These are phyloP conservation scores for Cepaea nemoralis DNA, from an alignment of 1,140 invertebrate genomes.

Conservation along the genomic window DNA sequence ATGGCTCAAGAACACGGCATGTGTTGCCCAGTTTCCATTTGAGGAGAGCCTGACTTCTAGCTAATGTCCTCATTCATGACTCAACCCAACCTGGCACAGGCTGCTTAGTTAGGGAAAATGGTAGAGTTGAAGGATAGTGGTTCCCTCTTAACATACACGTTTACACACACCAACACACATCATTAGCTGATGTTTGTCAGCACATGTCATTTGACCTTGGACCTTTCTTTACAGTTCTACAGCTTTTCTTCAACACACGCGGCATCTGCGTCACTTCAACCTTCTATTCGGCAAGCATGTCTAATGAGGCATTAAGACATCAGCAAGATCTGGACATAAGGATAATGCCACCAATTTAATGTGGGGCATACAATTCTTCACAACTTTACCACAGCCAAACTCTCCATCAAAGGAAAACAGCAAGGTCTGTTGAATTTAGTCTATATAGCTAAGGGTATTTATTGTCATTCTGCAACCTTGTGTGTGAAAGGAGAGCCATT, in stretches of 20 bases:
- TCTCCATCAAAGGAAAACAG: not conserved
- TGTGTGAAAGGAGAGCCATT: conserved; percentile 12
- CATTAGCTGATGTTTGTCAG: no score
- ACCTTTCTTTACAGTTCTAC: not conserved
- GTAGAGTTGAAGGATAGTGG: no score
- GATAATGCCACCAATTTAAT: not conserved
- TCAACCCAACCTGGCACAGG: no score
- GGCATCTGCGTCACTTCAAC: not conserved
- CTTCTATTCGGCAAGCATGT: conserved; percentile 1
- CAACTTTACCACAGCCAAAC: not conserved
- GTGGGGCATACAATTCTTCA: not conserved
- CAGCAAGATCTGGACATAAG: not conserved
- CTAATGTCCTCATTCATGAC: no score
- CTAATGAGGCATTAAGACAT: not conserved
- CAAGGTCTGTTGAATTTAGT: not conserved
- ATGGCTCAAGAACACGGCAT: no score
- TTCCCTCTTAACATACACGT: no score
- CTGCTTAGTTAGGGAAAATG: no score
- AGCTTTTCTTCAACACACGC: conserved; percentile 1
- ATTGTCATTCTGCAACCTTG: not conserved
- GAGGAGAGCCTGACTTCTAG: no score
- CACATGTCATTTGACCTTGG: not conserved
- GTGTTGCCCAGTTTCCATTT: no score
- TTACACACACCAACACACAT: no score
- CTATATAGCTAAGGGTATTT: not conserved